Evolutionary conservation across 2,797 vertebrate genomes (phyloP).

Genomic region (Cyprinella venusta): DNA sequence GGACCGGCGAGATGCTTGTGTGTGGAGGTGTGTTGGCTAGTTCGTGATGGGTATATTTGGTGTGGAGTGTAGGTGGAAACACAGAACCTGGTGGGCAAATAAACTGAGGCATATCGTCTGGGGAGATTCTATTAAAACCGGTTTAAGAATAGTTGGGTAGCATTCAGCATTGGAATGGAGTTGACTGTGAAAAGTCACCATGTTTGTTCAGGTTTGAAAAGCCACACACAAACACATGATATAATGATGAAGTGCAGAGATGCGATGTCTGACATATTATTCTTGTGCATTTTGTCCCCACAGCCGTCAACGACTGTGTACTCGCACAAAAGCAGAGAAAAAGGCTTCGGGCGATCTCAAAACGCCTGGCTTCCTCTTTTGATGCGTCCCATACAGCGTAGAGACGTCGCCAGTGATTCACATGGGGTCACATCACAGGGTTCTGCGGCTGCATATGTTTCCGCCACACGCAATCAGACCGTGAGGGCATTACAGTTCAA

Average conservation of each 20-base stretch:
- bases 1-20: not conserved
- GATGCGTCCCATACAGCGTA: constrained; percentile 4
- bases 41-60: constrained; percentile 38
- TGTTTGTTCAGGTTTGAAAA: not conserved
- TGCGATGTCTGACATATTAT: constrained; percentile 31
- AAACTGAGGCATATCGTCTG: constrained; percentile 12
- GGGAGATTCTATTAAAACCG: not conserved
- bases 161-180: not conserved
- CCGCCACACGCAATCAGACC: not conserved
- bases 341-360: not conserved
- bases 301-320: constrained; percentile 23
- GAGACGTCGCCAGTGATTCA: constrained; percentile 31
- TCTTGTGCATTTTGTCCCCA: constrained; percentile 33
- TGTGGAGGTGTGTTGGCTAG: constrained; percentile 28
- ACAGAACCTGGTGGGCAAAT: not conserved
- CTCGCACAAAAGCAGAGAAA: constrained; percentile 16
- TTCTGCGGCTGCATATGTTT: constrained; percentile 18
- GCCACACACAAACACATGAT: not conserved
- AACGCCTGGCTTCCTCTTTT: constrained; percentile 20
- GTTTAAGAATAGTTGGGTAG: not conserved
- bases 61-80: constrained; percentile 27
- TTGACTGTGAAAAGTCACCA: not conserved
- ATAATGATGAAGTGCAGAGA: constrained; percentile 28
- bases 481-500: constrained; percentile 6
- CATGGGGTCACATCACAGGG: constrained; percentile 8